These are phyloP conservation scores for Agonopterix heracliana DNA, from an alignment of 2,888 invertebrate species.

Conservation along the genomic window DNA sequence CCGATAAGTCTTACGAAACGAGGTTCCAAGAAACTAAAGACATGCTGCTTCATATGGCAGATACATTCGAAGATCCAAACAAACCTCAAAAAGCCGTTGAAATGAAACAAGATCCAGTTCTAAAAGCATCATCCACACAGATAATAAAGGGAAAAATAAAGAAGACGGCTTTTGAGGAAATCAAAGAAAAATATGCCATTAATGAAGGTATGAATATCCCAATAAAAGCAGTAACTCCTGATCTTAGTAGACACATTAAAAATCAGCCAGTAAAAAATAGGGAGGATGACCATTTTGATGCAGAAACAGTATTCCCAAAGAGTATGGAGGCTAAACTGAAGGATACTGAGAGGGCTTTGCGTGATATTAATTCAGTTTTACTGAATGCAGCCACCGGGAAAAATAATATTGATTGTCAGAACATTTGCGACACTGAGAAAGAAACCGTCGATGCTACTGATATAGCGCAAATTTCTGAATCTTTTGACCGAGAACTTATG, in stretches of 20 bases:
- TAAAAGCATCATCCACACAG: slow-evolving; percentile 50
- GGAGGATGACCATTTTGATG: slow-evolving; percentile 5
- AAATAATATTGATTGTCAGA: background rate
- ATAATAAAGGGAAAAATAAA: slow-evolving; percentile 37
- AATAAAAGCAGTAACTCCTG: slow-evolving; percentile 35
- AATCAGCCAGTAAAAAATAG: slow-evolving; percentile 5
- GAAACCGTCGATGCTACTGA: background rate
- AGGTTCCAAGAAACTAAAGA: slow-evolving; percentile 61
- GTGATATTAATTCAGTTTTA: slow-evolving; percentile 38
- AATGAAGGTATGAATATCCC: slow-evolving; percentile 57
- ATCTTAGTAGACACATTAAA: slow-evolving; percentile 27
- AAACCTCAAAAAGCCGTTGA: background rate
- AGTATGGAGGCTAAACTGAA: slow-evolving; percentile 46
- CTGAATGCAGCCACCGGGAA: background rate
- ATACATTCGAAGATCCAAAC: slow-evolving; percentile 40
- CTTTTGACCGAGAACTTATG: background rate
- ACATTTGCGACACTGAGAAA: background rate
- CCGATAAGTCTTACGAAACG: slow-evolving; percentile 60
- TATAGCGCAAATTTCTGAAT: background rate
- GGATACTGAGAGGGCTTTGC: slow-evolving; percentile 48
- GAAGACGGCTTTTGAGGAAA: slow-evolving; percentile 41
- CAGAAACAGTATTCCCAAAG: slow-evolving; percentile 38
- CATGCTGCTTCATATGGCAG: slow-evolving; percentile 56
- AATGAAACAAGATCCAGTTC: slow-evolving; percentile 30
- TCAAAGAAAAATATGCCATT: slow-evolving; percentile 52